These are phyloP conservation scores for Antheraea assamensis DNA, from an alignment of 2,888 invertebrate species.

Conservation along the genomic window DNA sequence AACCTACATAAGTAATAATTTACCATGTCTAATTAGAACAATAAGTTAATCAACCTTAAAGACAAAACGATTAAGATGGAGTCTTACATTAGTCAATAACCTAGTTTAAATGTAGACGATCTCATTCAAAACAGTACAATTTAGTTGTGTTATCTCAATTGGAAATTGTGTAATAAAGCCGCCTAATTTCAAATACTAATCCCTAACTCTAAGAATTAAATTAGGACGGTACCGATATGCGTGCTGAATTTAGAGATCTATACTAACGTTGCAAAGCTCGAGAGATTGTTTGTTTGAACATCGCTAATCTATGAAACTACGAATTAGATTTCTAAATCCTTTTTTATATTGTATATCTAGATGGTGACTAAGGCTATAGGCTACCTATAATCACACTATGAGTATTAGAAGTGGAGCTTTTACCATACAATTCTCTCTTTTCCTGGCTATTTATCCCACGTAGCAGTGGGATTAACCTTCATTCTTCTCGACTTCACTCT, in stretches of 20 bases:
- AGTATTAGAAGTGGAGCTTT: too few species aligned
- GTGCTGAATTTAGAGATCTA: not conserved
- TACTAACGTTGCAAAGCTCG: not conserved
- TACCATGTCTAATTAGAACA: not conserved
- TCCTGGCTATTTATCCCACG: too few species aligned
- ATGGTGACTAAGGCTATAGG: too few species aligned
- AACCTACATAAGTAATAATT: not conserved
- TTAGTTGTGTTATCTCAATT: not conserved
- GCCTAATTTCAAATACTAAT: constrained; percentile 4
- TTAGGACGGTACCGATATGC: not conserved
- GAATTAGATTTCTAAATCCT: too few species aligned
- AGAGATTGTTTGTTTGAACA: too few species aligned
- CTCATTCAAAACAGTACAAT: not conserved
- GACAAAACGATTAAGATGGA: not conserved
- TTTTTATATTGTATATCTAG: too few species aligned
- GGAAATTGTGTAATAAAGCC: not conserved
- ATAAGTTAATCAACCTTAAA: not conserved
- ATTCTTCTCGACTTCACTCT: too few species aligned
- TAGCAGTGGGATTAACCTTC: too few species aligned
- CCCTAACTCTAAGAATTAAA: not conserved
- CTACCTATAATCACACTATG: too few species aligned
- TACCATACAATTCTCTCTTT: too few species aligned
- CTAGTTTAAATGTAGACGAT: not conserved
- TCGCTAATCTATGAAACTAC: too few species aligned
- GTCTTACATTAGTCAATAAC: not conserved